These are phyloP conservation scores for Psittacula echo DNA, from an alignment of 2,797 vertebrate species.

Conservation along the genomic window DNA sequence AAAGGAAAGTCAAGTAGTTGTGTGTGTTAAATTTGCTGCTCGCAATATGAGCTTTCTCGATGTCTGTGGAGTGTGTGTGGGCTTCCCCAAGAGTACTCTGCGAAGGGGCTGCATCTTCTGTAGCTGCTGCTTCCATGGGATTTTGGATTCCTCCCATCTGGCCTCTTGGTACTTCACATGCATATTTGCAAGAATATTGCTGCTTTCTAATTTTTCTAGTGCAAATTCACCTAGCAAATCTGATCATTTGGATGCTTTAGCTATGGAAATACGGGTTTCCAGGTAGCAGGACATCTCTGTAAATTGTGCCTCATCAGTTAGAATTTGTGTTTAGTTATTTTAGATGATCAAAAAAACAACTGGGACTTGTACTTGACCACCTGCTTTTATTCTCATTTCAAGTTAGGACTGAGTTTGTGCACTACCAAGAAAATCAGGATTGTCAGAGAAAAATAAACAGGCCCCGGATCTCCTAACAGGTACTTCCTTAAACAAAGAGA, in stretches of 20 bases:
- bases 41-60: neutral
- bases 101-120: neutral
- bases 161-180: neutral
- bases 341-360: neutral
- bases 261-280: neutral
- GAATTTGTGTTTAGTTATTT: neutral
- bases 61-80: neutral
- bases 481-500: conserved; percentile 47
- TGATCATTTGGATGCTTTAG: neutral
- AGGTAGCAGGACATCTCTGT: neutral
- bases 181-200: neutral
- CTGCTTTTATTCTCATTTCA: conserved; percentile 33
- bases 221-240: neutral
- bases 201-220: neutral
- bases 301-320: neutral
- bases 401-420: neutral
- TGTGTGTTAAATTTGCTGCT: neutral
- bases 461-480: neutral
- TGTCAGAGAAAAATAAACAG: conserved; percentile 54
- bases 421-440: conserved; percentile 6
- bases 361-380: neutral
- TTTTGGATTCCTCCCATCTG: neutral
- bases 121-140: neutral
- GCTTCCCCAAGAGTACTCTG: neutral
- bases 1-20: neutral